A percentile compares a stretch with the other conserved stretches of the same genome.
Conservation (phyloP, 2,888 invertebrate species). For the Rhagium mordax region DNA sequence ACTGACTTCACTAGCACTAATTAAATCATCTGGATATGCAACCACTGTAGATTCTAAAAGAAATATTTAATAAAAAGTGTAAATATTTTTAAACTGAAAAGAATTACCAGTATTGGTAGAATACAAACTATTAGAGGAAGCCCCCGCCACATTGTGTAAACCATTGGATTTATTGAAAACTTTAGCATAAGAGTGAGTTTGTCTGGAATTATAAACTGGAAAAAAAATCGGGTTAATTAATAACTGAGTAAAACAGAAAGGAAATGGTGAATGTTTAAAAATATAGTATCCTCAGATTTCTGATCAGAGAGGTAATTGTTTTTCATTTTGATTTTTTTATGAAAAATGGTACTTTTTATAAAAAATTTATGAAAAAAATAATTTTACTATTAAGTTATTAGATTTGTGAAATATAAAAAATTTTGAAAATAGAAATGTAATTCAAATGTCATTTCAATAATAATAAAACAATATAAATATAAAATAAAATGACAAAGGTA, state of each 20-base stretch:
- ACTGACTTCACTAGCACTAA: conserved; percentile 53
- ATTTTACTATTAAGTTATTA: too few relatives aligned
- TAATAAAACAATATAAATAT: too few relatives aligned
- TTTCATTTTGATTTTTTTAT: too few relatives aligned
- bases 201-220: conserved; percentile 76
- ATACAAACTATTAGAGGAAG: conserved; percentile 64
- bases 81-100: conserved; percentile 9
- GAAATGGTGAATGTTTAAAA: not conserved
- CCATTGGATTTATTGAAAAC: conserved; percentile 60
- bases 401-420: too few relatives aligned
- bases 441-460: too few relatives aligned
- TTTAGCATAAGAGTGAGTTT: conserved; percentile 75
- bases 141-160: conserved; percentile 22
- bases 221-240: conserved; percentile 33
- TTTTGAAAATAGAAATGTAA: too few relatives aligned
- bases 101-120: conserved; percentile 62
- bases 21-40: conserved; percentile 31
- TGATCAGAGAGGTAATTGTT: too few relatives aligned
- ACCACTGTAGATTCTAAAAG: conserved; percentile 41
- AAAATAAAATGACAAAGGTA: too few relatives aligned
- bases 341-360: too few relatives aligned
- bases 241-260: not conserved
- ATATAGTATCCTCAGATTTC: not conserved
- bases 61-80: not conserved
- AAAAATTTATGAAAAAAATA: too few relatives aligned